Evolutionary conservation across 2,888 invertebrate genomes (phyloP), one percentile per base, ranked within the genome.

Genomic region (Willowsia nigromaculata): DNA sequence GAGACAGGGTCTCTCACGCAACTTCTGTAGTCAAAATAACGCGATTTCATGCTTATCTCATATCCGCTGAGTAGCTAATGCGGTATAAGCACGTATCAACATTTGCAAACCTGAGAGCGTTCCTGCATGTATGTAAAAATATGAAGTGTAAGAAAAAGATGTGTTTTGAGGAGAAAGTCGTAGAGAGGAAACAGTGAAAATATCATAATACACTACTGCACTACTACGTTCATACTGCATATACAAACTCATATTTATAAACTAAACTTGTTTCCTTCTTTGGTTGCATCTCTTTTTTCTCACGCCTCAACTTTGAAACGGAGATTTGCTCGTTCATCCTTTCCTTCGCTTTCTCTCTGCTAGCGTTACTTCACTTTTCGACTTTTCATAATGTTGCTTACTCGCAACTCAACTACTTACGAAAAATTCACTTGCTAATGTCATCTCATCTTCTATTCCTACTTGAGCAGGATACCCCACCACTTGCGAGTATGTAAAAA

Each of bases 241-340:
- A 50, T 43, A 53, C 40, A 71, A 84, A 56, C 84, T 71, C 59
- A 71, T 74, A 74, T 56, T 74, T 30, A 84, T 74, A 74, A 6
- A 56, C 2, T 56, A 47, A 74, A 47, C 25, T 74, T 74, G 43
- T 85, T 62, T 85, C 43, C 62, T 47, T 62, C n/a, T 37, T 74
- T 50, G 11, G 74, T 74, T 74, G 47, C 74, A 74, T 74, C 50
- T 43, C 30, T 27, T 53, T 85, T 76, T 62, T 86, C 86, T 65
- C 86, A 86, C 86, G 80, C 86, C 22, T 86, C 86, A 86, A 80
- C 86, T 86, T 80, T 86, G 80, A 86, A 86, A 86, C 86, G 80
- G 86, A 86, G 86, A 86, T 86, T 86, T 86, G 62, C 76, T 59
- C 59, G 27, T 62, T 85, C 85, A 85, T 85, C 85, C 85, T 76